Evolutionary conservation across 2,888 invertebrate genomes (phyloP).

Genomic region (Ceratothoa steindachneri): DNA sequence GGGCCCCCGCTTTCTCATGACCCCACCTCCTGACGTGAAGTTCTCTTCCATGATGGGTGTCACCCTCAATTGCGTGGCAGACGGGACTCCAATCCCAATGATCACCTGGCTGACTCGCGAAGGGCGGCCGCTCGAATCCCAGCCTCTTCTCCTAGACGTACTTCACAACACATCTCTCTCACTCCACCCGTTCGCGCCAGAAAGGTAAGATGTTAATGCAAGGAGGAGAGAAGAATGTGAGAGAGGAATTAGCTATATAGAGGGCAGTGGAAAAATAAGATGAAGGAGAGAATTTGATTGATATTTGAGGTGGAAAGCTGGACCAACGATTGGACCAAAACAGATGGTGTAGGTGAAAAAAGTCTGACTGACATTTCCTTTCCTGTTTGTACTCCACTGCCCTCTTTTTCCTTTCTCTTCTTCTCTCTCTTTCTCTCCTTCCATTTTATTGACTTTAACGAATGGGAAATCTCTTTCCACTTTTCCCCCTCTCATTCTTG

Average conservation of each 20-base stretch:
- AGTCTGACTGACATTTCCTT: too few species aligned
- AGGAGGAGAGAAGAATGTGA: not conserved
- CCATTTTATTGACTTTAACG: too few species aligned
- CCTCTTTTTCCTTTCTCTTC: too few species aligned
- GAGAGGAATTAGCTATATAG: too few species aligned
- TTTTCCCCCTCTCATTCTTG: not conserved
- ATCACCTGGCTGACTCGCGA: constrained; percentile 39
- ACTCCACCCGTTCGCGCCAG: constrained; percentile 76
- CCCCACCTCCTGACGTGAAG: constrained; percentile 29
- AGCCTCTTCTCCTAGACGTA: constrained; percentile 68
- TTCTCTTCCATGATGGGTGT: constrained; percentile 35
- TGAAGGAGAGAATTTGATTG: too few species aligned
- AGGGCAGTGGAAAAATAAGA: too few species aligned
- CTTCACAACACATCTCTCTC: constrained; percentile 78
- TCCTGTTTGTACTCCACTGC: too few species aligned
- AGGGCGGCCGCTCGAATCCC: constrained; percentile 62
- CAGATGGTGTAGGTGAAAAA: too few species aligned
- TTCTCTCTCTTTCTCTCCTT: too few species aligned
- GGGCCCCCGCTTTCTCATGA: constrained; percentile 28
- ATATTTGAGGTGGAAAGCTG: not conserved
- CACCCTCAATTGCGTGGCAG: constrained; percentile 32
- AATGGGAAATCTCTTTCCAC: not conserved
- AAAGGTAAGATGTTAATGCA: constrained; percentile 53
- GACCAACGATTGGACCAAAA: too few species aligned
- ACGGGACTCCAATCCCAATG: constrained; percentile 30